These are phyloP conservation scores for Cnemophilus loriae DNA, from an alignment of 2,113 vertebrate species.

Conservation along the genomic window DNA sequence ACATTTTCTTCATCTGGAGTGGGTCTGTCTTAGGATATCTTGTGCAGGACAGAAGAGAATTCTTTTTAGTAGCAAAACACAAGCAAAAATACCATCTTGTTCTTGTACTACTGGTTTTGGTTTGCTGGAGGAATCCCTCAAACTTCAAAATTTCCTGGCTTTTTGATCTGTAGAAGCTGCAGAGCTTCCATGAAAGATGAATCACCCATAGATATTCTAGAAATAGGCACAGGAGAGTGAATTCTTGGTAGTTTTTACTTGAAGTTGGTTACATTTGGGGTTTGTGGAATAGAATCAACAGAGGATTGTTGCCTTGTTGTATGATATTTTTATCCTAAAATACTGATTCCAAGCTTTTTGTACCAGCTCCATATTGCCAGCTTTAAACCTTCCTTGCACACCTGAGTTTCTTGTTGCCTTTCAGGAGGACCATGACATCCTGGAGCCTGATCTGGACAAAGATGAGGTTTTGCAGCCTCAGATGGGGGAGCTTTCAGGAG, in stretches of 20 bases:
- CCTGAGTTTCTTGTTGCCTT: not conserved
- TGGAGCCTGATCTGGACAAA: conserved; percentile 88
- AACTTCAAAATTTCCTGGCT: not conserved
- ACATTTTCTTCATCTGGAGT: not conserved
- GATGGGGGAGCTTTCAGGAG: conserved; percentile 86
- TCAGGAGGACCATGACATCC: conserved; percentile 80
- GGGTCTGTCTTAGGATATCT: not conserved
- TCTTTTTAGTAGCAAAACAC: not conserved
- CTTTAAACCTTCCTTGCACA: not conserved
- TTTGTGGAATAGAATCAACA: not conserved
- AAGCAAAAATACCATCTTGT: not conserved
- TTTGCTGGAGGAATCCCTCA: not conserved
- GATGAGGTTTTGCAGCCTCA: conserved; percentile 87
- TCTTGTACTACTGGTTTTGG: not conserved
- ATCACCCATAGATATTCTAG: not conserved
- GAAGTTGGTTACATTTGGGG: not conserved
- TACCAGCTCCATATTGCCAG: not conserved
- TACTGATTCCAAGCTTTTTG: not conserved
- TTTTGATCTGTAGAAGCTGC: not conserved
- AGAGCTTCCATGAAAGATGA: not conserved
- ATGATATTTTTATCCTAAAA: not conserved
- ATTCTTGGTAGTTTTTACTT: not conserved
- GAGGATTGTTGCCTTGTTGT: not conserved
- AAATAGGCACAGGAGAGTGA: not conserved
- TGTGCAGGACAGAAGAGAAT: not conserved